These are phyloP conservation scores for Damaliscus lunatus DNA, from an alignment of 2,113 vertebrate genomes.

Conservation along the genomic window DNA sequence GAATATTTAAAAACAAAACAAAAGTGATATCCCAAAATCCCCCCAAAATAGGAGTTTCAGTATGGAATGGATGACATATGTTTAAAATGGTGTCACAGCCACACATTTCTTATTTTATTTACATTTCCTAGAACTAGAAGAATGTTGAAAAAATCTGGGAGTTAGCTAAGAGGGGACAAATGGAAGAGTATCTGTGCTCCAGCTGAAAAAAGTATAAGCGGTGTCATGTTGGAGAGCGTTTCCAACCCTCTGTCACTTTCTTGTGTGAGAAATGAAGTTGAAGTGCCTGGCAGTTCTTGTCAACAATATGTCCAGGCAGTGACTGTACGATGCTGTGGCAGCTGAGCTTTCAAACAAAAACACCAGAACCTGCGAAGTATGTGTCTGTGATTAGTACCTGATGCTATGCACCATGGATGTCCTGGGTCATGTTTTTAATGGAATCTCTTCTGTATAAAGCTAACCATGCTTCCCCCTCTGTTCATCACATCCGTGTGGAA, in stretches of 20 bases:
- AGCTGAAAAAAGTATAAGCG: conserved; percentile 56
- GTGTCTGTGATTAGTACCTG: conserved; percentile 67
- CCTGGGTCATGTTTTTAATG: not conserved
- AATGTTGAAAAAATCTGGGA: conserved; percentile 42
- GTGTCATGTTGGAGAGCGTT: conserved; percentile 37
- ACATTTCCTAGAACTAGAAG: conserved; percentile 57
- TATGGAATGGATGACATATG: conserved; percentile 51
- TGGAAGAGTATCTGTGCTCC: conserved; percentile 55
- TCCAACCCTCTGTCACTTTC: conserved; percentile 37
- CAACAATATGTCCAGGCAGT: conserved; percentile 51
- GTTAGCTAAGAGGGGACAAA: conserved; percentile 42
- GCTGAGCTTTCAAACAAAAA: conserved; percentile 64
- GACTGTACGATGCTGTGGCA: not conserved
- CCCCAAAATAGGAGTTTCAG: not conserved
- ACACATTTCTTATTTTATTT: conserved; percentile 63
- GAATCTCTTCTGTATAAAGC: not conserved
- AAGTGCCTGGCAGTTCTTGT: conserved; percentile 68
- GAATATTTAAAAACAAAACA: not conserved
- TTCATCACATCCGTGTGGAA: conserved; percentile 32
- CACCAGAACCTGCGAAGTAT: conserved; percentile 43
- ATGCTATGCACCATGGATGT: not conserved
- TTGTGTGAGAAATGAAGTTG: conserved; percentile 49
- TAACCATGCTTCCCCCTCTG: not conserved
- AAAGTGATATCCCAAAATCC: not conserved
- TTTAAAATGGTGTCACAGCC: conserved; percentile 46